Evolutionary conservation across 1,140 invertebrate species (phyloP), one percentile per base, ranked within the genome.

Genomic region (Camponotus pennsylvanicus): DNA sequence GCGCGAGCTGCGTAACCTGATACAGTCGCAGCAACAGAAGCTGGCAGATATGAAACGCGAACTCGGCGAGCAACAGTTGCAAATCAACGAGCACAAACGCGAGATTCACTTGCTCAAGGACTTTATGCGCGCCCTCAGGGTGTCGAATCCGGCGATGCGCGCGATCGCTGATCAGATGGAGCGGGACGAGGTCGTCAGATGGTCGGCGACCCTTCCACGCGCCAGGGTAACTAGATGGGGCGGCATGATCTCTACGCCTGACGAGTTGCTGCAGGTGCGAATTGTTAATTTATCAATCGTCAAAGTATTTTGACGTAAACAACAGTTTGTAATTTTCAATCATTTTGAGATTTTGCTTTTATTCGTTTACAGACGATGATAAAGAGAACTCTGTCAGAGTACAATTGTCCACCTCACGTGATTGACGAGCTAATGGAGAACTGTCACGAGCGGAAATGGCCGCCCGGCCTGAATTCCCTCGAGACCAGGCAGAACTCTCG

Each of bases 171-270:
- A 98, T 93, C 97, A 98, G 90, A 98, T 99, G 97, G 98, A 99
- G 94, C 96, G 98, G 70, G 98, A 99, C 92, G 98, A 99, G 95
- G 97, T 99, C 70, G 96, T 98, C n/a, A 96, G 98, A 93, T 99
- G 98, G 99, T 97, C 98, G 42, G 97, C 96, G 86, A 97, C 97
- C 2, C 95, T 99, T 32, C 96, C 98, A 18, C 95, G 98, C 70
- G 98, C 98, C 1, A 95, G 98, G 88, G 98, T 99, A 40, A 99
- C 98, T 1, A 96, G 98, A 73, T 99, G 98, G 99, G 99, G 98
- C 76, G 98, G 98, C 76, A 99, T 99, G 98, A 99, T 99, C 82
- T 99, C 98, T 21, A 99, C 99, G 1, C 99, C 98, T 5, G 98
- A 99, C 95, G 98, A 98, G 94, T 97, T 98, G 52, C 95, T 99